A percentile compares a stretch with the other conserved stretches of the same genome.
Conservation (phyloP, 2,888 invertebrate species). For the Prosopocoilus inquinatus region DNA sequence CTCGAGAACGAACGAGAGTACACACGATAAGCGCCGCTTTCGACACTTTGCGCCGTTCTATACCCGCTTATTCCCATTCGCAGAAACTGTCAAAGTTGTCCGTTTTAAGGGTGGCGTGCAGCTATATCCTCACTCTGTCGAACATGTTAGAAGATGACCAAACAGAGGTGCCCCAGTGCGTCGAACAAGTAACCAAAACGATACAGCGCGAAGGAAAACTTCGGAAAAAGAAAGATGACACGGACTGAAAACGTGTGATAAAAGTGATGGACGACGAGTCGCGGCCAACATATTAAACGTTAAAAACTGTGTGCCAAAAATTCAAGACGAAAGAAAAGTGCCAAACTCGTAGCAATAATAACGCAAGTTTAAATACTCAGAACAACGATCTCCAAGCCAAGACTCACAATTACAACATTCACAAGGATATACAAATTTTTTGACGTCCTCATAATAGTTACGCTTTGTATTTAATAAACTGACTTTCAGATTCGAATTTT, state of each 20-base stretch:
- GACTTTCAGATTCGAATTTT: no score
- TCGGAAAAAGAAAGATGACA: conserved; percentile 79
- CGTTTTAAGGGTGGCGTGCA: conserved; percentile 88
- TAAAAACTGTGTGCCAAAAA: conserved; percentile 1
- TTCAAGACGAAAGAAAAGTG: not conserved
- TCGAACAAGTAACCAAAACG: conserved; percentile 85
- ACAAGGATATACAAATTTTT: no score
- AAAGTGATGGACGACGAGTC: not conserved
- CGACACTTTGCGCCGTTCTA: conserved; percentile 78
- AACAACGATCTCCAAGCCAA: not conserved
- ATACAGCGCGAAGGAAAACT: conserved; percentile 91
- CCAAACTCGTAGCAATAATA: conserved; percentile 2
- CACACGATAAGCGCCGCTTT: conserved; percentile 96
- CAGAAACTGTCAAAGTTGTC: conserved; percentile 93
- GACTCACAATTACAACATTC: no score
- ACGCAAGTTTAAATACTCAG: not conserved
- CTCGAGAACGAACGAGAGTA: conserved; percentile 86
- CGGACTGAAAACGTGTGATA: conserved; percentile 34
- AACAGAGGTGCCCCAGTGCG: conserved; percentile 64
- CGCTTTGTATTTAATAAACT: no score
- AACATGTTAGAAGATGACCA: conserved; percentile 68
- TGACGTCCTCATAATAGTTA: no score
- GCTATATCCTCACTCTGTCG: conserved; percentile 86
- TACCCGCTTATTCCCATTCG: conserved; percentile 89
- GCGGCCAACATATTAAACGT: not conserved